These are phyloP conservation scores for Grallaria varia DNA, from an alignment of 2,113 vertebrate species.

Conservation along the genomic window DNA sequence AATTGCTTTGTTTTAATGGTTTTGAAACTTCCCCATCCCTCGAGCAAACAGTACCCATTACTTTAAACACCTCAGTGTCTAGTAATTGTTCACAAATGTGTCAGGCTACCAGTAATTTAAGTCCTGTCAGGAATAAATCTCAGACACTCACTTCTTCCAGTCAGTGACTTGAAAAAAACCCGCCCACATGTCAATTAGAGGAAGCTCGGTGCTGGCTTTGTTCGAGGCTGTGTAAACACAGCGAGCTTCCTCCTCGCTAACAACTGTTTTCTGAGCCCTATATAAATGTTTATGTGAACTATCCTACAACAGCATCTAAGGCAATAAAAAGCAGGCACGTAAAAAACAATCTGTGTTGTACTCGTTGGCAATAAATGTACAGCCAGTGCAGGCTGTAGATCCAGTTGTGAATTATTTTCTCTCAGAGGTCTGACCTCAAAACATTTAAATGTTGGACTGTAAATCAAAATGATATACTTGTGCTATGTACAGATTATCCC, in stretches of 20 bases:
- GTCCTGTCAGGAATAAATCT: constrained; percentile 81
- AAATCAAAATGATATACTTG: constrained; percentile 73
- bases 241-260: constrained; percentile 78
- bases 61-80: constrained; percentile 79
- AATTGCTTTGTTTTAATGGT: constrained; percentile 73
- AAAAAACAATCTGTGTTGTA: constrained; percentile 61
- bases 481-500: constrained; percentile 48
- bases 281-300: constrained; percentile 81
- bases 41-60: constrained; percentile 72
- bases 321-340: constrained; percentile 63
- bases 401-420: constrained; percentile 73
- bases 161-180: constrained; percentile 81
- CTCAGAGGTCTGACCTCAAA: constrained; percentile 74
- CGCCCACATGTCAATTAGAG: constrained; percentile 86
- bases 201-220: constrained; percentile 79
- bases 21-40: constrained; percentile 76
- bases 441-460: constrained; percentile 74
- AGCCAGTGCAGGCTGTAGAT: constrained; percentile 61
- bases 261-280: constrained; percentile 81
- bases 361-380: constrained; percentile 67
- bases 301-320: constrained; percentile 59
- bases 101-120: constrained; percentile 79
- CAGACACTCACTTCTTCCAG: constrained; percentile 80
- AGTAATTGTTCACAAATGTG: constrained; percentile 82
- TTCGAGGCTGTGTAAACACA: constrained; percentile 81